Conservation (phyloP, 2,113 vertebrate genomes). For the Crypturellus undulatus region DNA sequence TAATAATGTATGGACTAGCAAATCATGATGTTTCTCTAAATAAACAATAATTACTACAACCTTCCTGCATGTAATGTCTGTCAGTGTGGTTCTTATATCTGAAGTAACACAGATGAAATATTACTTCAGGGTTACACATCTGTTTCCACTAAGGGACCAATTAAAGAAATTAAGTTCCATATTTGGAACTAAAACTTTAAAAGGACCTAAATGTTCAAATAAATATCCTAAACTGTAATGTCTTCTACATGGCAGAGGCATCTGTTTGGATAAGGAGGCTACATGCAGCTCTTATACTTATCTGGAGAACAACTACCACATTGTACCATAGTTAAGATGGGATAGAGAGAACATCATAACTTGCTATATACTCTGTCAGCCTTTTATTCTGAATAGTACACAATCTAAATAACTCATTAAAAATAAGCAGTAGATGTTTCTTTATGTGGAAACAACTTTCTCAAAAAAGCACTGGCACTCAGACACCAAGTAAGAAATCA, state of each 20-base stretch:
- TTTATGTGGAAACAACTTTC: not conserved
- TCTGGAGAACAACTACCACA: not conserved
- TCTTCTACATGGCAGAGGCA: not conserved
- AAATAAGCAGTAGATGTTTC: not conserved
- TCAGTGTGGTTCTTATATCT: not conserved
- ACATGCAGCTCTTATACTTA: rapidly evolving
- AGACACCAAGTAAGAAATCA: not conserved
- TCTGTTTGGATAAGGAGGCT: not conserved
- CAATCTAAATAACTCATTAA: not conserved
- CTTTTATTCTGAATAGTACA: not conserved
- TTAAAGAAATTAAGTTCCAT: not conserved
- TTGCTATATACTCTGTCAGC: not conserved
- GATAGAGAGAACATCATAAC: not conserved
- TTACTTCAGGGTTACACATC: rapidly evolving
- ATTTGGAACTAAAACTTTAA: not conserved
- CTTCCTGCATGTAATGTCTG: not conserved
- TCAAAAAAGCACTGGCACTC: not conserved
- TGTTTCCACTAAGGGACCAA: not conserved
- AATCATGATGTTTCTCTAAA: not conserved
- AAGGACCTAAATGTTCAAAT: not conserved
- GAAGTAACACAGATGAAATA: not conserved
- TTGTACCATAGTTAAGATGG: rapidly evolving
- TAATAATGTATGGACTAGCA: not conserved
- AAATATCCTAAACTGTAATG: not conserved
- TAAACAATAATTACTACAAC: not conserved